Conservation (phyloP, 2,888 invertebrate genomes). For the Pristionchus japonicus region DNA sequence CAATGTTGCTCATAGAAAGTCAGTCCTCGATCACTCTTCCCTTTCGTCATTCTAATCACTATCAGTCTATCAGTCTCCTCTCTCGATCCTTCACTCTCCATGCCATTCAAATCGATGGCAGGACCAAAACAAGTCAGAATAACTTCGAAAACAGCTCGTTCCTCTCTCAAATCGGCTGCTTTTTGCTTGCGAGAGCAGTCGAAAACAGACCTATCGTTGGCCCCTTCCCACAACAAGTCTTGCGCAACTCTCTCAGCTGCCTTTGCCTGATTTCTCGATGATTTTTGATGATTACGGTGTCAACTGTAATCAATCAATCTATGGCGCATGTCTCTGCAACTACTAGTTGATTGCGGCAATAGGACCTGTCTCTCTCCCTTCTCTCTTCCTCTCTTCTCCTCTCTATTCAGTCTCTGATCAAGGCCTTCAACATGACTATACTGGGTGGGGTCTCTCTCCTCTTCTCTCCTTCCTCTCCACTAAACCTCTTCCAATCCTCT, state of each 20-base stretch:
- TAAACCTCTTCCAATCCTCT: neutral
- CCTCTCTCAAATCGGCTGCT: neutral
- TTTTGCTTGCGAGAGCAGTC: neutral
- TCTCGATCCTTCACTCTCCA: neutral
- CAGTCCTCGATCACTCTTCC: neutral
- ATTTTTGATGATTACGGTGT: neutral
- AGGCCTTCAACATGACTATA: slow-evolving; percentile 4
- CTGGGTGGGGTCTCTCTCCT: neutral
- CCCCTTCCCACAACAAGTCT: slow-evolving; percentile 1
- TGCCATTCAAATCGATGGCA: neutral
- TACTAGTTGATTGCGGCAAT: slow-evolving; percentile 12
- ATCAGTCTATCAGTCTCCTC: neutral
- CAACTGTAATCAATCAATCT: neutral
- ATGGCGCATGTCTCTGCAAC: neutral
- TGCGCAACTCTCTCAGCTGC: neutral
- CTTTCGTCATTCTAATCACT: neutral
- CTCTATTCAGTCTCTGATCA: slow-evolving; percentile 37
- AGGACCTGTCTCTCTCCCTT: slow-evolving; percentile 17
- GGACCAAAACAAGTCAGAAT: slow-evolving; percentile 1
- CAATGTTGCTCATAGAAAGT: neutral
- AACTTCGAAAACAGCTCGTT: neutral
- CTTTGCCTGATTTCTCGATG: neutral
- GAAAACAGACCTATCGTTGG: neutral
- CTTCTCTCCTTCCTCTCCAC: neutral
- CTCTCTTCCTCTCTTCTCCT: neutral